These are phyloP conservation scores for Babylonia areolata DNA, from an alignment of 1,140 invertebrate species.

Conservation along the genomic window DNA sequence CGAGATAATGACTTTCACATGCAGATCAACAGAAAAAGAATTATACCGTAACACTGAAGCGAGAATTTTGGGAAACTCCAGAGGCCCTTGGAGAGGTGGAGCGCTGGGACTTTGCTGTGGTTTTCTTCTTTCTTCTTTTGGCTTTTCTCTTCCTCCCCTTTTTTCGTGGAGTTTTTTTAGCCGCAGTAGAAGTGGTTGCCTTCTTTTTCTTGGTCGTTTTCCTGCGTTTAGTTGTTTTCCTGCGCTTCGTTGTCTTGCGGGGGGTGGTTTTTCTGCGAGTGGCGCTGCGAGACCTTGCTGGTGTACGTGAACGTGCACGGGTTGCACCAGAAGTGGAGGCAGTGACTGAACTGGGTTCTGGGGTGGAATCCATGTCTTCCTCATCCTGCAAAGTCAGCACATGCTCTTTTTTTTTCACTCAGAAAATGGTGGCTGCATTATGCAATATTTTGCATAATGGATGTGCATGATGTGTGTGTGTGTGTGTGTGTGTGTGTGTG, in stretches of 20 bases:
- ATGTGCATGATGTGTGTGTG: not conserved
- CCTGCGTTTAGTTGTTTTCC: constrained; percentile 49
- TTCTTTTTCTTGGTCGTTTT: constrained; percentile 54
- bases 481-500: no score
- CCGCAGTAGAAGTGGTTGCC: constrained; percentile 53
- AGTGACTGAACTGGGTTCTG: not conserved
- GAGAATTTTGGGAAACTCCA: not conserved
- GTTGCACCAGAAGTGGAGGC: not conserved
- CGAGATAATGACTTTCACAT: no score
- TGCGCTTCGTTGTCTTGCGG: constrained; percentile 44
- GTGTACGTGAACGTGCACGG: not conserved
- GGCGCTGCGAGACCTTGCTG: constrained; percentile 20
- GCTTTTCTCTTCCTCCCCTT: constrained; percentile 50
- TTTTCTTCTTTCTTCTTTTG: constrained; percentile 53
- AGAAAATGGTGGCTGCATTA: no score
- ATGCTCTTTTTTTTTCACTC: not conserved
- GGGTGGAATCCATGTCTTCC: constrained; percentile 23
- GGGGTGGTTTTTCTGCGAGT: constrained; percentile 45
- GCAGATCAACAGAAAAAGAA: no score
- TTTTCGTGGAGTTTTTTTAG: constrained; percentile 30
- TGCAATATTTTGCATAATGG: no score
- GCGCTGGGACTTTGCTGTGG: constrained; percentile 1
- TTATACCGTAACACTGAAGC: not conserved
- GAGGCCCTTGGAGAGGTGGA: not conserved
- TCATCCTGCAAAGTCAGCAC: constrained; percentile 30